phyloP scores from a whole-genome alignment of 2,113 vertebrate genomes.

The Mirounga angustirostris region DNA sequence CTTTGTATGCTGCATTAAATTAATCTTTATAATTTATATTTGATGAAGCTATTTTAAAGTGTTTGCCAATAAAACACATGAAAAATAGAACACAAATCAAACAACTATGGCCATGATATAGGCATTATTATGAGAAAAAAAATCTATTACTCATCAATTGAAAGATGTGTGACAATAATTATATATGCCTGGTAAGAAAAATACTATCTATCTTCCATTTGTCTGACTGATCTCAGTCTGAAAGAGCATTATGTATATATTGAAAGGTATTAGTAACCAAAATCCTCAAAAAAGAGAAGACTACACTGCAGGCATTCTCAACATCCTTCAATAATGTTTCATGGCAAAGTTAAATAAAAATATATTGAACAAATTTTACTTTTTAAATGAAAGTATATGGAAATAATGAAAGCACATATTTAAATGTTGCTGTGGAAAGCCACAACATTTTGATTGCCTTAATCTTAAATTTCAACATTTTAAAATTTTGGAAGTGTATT shows the following conservation, averaged over 20 bases:
- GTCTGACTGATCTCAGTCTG: background rate
- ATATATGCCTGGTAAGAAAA: constrained; percentile 10
- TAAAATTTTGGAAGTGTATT: background rate
- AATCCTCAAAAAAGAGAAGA: background rate
- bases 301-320: background rate
- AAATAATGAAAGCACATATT: background rate
- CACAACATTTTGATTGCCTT: background rate
- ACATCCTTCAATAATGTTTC: background rate
- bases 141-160: background rate
- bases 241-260: background rate
- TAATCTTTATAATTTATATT: constrained; percentile 74
- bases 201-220: background rate
- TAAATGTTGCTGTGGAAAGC: background rate
- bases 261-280: background rate
- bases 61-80: constrained; percentile 60
- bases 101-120: background rate
- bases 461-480: background rate
- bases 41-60: constrained; percentile 66
- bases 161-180: constrained; percentile 47
- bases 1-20: constrained; percentile 46
- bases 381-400: background rate
- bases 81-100: constrained; percentile 46
- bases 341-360: background rate
- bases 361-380: background rate
- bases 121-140: background rate